Conservation (phyloP, 2,797 vertebrate genomes). For the Margarornis squamiger region DNA sequence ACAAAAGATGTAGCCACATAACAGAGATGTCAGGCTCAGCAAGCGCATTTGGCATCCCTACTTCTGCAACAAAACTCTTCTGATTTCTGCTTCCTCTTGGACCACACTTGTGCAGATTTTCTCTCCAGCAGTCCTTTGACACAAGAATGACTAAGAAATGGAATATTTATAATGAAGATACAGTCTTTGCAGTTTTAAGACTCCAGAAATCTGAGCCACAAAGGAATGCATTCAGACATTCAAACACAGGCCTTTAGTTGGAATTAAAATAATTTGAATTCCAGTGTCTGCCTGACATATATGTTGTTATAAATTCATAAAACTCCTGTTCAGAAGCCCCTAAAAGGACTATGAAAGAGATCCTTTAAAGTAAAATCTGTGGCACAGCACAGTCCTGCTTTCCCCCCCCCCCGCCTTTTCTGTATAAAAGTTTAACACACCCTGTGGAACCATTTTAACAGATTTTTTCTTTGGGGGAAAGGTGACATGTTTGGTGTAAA, state of each 20-base stretch:
- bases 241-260: slow-evolving; percentile 49
- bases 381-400: background rate
- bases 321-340: slow-evolving; percentile 20
- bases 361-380: background rate
- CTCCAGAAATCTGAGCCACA: slow-evolving; percentile 33
- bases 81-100: background rate
- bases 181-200: background rate
- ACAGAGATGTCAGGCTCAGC: background rate
- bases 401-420: background rate
- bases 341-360: slow-evolving; percentile 22
- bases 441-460: background rate
- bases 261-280: slow-evolving; percentile 68
- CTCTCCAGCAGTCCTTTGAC: background rate
- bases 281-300: slow-evolving; percentile 54
- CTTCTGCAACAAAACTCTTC: background rate
- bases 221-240: slow-evolving; percentile 57
- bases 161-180: slow-evolving; percentile 35
- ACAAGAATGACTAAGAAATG: background rate
- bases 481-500: slow-evolving; percentile 2
- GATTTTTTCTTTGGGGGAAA: background rate
- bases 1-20: background rate
- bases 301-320: slow-evolving; percentile 58
- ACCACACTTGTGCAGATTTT: background rate
- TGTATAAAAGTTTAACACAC: background rate
- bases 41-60: background rate